These are phyloP conservation scores for Brachylomia viminalis DNA, from an alignment of 2,888 invertebrate species.

Conservation along the genomic window DNA sequence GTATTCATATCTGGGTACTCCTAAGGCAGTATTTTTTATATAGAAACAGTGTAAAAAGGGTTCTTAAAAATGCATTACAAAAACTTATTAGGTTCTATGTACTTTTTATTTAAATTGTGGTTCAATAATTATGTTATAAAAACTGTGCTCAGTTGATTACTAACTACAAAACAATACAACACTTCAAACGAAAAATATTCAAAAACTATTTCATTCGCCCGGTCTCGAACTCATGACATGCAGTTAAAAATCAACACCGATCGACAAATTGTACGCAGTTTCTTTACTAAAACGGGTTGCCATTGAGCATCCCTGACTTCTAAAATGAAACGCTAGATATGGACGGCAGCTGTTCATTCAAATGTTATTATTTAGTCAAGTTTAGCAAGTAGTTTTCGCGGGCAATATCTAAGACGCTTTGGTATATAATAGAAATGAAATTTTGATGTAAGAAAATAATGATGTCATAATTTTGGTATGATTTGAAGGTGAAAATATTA, in stretches of 20 bases:
- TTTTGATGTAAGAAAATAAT: not conserved
- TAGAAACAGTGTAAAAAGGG: not conserved
- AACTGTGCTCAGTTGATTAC: not conserved
- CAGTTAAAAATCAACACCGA: not conserved
- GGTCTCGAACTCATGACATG: constrained; percentile 11
- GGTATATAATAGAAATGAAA: not conserved
- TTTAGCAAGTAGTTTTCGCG: not conserved
- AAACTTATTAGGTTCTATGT: not conserved
- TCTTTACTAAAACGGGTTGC: not conserved
- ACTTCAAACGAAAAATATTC: not conserved
- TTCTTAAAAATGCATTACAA: not conserved
- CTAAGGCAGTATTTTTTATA: not conserved
- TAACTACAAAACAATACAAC: not conserved
- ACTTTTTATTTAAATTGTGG: not conserved
- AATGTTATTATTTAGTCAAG: not conserved
- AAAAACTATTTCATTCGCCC: not conserved
- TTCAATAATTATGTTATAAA: not conserved
- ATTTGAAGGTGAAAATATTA: not conserved
- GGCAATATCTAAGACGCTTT: not conserved
- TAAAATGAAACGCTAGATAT: not conserved
- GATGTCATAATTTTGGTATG: not conserved
- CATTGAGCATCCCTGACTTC: not conserved
- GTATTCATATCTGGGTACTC: not conserved
- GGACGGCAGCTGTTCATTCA: not conserved
- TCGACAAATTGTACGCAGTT: not conserved